Conservation (phyloP, 2,888 invertebrate genomes). For the Euproctis similis region DNA sequence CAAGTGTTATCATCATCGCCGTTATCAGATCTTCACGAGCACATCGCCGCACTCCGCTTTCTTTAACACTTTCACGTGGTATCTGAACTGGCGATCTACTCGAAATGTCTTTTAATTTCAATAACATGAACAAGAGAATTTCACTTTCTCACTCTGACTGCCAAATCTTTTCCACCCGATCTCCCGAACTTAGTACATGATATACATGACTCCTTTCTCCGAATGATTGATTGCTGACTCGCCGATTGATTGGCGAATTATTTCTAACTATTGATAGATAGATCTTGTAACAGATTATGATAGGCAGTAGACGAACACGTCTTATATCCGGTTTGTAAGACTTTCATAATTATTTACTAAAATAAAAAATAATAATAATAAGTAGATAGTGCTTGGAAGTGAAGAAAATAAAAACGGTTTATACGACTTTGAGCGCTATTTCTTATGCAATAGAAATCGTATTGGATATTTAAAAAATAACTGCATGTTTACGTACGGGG, state of each 20-base stretch:
- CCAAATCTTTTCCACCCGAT: conserved; percentile 15
- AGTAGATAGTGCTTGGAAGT: background rate
- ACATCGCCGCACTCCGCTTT: conserved; percentile 15
- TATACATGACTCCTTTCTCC: conserved; percentile 23
- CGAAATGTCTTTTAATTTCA: conserved; percentile 23
- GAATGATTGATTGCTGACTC: conserved; percentile 24
- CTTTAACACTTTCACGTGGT: conserved; percentile 19
- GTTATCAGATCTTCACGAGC: conserved; percentile 3
- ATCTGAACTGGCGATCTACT: conserved; percentile 20
- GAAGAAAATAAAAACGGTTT: background rate
- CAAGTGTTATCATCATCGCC: too few species aligned
- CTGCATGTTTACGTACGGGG: too few species aligned
- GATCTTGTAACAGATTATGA: conserved; percentile 18
- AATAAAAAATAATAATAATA: too few species aligned
- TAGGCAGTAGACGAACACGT: conserved; percentile 6
- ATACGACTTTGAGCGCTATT: background rate
- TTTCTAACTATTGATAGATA: conserved; percentile 18
- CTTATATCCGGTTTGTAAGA: conserved; percentile 21
- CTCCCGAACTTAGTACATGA: too few species aligned
- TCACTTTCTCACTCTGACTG: conserved; percentile 24
- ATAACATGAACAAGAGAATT: conserved; percentile 26
- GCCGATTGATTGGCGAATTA: conserved; percentile 18
- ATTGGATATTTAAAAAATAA: too few species aligned
- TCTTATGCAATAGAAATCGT: background rate
- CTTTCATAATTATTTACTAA: conserved; percentile 23